Base-by-base conservation (phyloP, 2,888 invertebrate species). In the Drosophila quinaria region DNA sequence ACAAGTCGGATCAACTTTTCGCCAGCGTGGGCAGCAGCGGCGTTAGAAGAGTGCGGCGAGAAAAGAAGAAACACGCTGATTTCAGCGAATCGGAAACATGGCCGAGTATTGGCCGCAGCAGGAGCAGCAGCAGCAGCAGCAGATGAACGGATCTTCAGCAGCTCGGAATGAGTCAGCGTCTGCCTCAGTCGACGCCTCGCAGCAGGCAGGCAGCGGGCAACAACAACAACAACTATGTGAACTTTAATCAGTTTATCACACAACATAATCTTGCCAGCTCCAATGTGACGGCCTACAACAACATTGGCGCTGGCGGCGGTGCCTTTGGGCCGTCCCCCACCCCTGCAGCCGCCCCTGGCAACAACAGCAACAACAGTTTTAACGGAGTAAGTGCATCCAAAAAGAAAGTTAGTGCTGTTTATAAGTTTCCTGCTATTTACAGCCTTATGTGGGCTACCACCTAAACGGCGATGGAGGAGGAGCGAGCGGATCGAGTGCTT, bases 191-290 rank as follows among this genome's bases (percentile, higher is more conserved):
- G n/a, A n/a, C 1, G 37, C n/a, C 2, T 6, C n/a, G 35, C n/a
- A 3, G 52, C 56, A 31, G 47, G 58, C n/a, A 31, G 47, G 15
- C 37, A 62, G 46, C 33, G 59, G 59, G 70, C 65, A 67, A 55
- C 55, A 79, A 73, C 65, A 92, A 91, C 70, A 91, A 90, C 70
- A 91, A 92, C 73, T 92, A 92, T 74, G 91, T 92, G n/a, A 89
- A 92, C 65, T 92, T 92, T 60, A 92, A 92, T 81, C 92, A 92
- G 70, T 92, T 92, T 69, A 90, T 92, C 37, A 84, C 91, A 79
- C 92, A 92, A 78, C 92, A 92, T 77, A 92, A 93, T 77, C 49
- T 86, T 56, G 61, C 56, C 37, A 81, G 52, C 22, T 56, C 55
- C 47, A 76, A 41, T 37, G 29, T 60, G 4, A 29, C 29, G 8